Conservation (phyloP, 2,888 invertebrate genomes). For the Agrotis ipsilon region DNA sequence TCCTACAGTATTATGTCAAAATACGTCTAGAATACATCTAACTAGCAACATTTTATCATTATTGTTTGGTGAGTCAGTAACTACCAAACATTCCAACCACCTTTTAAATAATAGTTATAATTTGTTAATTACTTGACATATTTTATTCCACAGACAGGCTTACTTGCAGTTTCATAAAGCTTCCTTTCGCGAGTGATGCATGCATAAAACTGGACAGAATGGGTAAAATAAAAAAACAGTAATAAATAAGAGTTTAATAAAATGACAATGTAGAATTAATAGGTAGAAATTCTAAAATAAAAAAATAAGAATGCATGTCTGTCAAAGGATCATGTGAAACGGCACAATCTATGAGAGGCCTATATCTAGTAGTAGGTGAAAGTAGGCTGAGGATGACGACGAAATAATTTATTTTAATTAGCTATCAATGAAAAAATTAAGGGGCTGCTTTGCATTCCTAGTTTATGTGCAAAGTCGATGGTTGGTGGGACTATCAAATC, state of each 20-base stretch:
- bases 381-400: not conserved
- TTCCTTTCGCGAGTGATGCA: not conserved
- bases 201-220: not conserved
- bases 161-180: slow-evolving; percentile 21
- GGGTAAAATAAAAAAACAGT: not conserved
- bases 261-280: no score
- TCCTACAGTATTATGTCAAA: slow-evolving; percentile 18
- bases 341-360: not conserved
- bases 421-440: not conserved
- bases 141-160: slow-evolving; percentile 15
- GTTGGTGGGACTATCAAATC: no score
- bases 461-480: no score
- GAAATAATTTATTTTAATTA: not conserved
- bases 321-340: not conserved
- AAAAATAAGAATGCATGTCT: not conserved
- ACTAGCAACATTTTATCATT: slow-evolving; percentile 13
- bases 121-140: slow-evolving; percentile 10
- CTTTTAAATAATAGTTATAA: not conserved
- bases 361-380: not conserved
- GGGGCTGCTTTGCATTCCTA: no score
- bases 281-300: no score
- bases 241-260: not conserved
- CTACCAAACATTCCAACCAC: slow-evolving; percentile 4
- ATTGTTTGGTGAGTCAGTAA: slow-evolving; percentile 3
- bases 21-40: slow-evolving; percentile 35